Evolutionary conservation across 2,888 invertebrate genomes (phyloP).

Genomic region (Tyria jacobaeae): DNA sequence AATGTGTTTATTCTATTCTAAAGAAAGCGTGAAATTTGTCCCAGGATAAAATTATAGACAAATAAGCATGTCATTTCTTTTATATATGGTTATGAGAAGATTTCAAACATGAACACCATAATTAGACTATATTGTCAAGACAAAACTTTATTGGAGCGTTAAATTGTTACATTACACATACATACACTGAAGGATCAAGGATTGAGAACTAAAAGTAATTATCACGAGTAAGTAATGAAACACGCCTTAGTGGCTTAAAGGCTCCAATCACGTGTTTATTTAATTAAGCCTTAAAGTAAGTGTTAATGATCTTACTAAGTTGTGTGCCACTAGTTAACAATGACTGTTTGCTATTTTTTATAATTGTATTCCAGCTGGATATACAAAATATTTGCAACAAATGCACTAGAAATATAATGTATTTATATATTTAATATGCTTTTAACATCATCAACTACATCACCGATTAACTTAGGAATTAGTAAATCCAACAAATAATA

Average conservation of each 20-base stretch:
- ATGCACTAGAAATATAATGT: too few species aligned
- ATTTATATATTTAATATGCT: too few species aligned
- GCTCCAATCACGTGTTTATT: slow-evolving; percentile 46
- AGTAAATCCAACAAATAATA: too few species aligned
- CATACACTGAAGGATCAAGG: background rate
- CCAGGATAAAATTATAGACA: too few species aligned
- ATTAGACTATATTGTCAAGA: background rate
- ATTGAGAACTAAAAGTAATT: slow-evolving; percentile 33
- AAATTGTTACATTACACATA: background rate
- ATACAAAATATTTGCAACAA: background rate
- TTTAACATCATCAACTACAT: too few species aligned
- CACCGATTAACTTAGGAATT: too few species aligned
- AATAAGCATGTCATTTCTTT: background rate
- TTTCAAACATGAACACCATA: background rate
- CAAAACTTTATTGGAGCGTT: background rate
- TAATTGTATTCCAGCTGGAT: background rate
- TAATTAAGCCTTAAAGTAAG: slow-evolving; percentile 47
- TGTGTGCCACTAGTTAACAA: background rate
- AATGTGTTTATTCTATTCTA: too few species aligned
- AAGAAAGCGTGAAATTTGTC: too few species aligned
- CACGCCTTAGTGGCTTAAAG: slow-evolving; percentile 31
- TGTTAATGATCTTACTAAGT: slow-evolving; percentile 35
- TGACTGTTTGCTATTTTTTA: too few species aligned
- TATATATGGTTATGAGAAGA: background rate
- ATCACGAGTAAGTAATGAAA: slow-evolving; percentile 40